Evolutionary conservation across 2,797 vertebrate species (phyloP), one percentile per base, ranked within the genome.

Genomic region (Heteromormyrus szaboi): DNA sequence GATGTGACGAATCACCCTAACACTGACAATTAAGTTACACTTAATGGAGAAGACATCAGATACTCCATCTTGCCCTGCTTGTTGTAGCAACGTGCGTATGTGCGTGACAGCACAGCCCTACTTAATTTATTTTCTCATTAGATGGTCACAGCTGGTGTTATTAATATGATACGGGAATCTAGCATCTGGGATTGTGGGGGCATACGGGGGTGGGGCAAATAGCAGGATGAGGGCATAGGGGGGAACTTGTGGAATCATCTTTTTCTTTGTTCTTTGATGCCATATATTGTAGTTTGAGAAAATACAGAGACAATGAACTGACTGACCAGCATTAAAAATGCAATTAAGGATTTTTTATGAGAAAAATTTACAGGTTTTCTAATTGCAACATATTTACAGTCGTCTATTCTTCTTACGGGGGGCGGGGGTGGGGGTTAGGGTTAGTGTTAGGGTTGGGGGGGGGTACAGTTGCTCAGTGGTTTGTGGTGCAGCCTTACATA

Each of bases 1-100:
- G 37, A 89, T 44, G 90, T 89, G 72, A 91, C 87, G 90, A 76
- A 85, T 87, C 50, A 19, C 44, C 79, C 89, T 17, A 22, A 90
- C 4, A 3, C 84, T 51, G 50, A 86, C 84, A 85, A 53, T 53
- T 51, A 29, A 29, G 11, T 53, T 86, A 1, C 51, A 29, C 51
- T 86, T 25, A 19, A 33, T 54, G 25, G 50, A 33, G 25, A 86
- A n/a, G 12, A 14, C 22, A 25, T 53, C 50, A 6, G 46, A 85
- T 48, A 37, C 50, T 33, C 3, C 29, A 17, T 53, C 29, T 50
- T 22, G 41, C 14, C 14, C 17, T 7, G 51, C 25, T 56, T 86
- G 85, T 51, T 56, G 51, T 86, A 86, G 85, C 85, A 56, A 54
- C 17, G 29, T 25, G 50, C 17, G 5, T 17, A 8, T 29, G 50